Conservation (phyloP, 1,140 invertebrate species). For the Bombus breviceps region DNA sequence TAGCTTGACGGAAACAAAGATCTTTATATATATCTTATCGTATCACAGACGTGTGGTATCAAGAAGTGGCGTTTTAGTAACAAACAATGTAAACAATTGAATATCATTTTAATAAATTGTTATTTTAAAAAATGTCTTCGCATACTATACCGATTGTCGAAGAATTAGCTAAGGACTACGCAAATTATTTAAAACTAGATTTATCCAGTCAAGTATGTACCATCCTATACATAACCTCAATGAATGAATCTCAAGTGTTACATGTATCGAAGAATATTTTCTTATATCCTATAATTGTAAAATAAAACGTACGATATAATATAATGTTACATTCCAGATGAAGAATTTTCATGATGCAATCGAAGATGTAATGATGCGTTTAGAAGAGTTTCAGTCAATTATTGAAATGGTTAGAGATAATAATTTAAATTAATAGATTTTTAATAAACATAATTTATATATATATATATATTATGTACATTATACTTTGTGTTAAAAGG, state of each 20-base stretch:
- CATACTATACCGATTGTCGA: conserved; percentile 49
- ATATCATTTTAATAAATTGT: background rate
- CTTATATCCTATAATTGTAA: background rate
- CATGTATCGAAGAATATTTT: background rate
- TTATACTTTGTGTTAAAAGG: conserved; percentile 58
- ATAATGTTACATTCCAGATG: conserved; percentile 52
- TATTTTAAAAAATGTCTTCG: conserved; percentile 37
- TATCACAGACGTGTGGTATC: background rate
- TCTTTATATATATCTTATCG: too few relatives aligned
- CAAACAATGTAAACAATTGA: background rate
- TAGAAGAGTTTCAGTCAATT: conserved; percentile 75
- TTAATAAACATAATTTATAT: background rate
- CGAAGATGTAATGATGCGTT: conserved; percentile 72
- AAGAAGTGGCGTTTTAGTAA: background rate
- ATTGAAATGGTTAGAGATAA: conserved; percentile 69
- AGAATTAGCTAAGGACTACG: conserved; percentile 70
- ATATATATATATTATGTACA: background rate
- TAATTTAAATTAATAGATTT: background rate
- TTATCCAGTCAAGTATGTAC: conserved; percentile 59
- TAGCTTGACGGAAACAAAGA: background rate
- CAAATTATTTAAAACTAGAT: conserved; percentile 68
- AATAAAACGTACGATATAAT: conserved; percentile 15
- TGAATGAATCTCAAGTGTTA: background rate
- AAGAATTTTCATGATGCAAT: conserved; percentile 66
- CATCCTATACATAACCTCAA: conserved; percentile 25